phyloP scores from a whole-genome alignment of 2,888 invertebrate genomes.

The Dryadula phaetusa region DNA sequence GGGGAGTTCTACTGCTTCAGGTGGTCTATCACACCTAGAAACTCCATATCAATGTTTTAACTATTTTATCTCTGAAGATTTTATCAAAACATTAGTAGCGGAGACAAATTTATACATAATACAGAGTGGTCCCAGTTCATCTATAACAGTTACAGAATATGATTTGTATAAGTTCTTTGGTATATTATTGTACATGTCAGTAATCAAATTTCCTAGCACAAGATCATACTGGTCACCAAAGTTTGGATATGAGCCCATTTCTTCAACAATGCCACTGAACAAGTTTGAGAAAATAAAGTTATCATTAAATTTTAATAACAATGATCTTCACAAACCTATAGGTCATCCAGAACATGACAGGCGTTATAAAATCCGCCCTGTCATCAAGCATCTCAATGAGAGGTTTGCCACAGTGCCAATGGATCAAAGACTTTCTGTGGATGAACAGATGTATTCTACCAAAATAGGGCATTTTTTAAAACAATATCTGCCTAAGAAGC shows the following conservation, averaged over 20 bases:
- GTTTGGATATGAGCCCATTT: conserved; percentile 36
- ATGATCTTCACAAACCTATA: conserved; percentile 49
- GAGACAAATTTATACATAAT: conserved; percentile 44
- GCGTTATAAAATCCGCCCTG: conserved; percentile 49
- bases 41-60: conserved; percentile 51
- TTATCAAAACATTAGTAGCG: conserved; percentile 47
- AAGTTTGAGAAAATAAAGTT: conserved; percentile 47
- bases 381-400: conserved; percentile 51
- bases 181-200: conserved; percentile 37
- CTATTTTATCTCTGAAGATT: conserved; percentile 48
- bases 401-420: conserved; percentile 52
- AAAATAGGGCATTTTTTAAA: conserved; percentile 31
- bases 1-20: conserved; percentile 52
- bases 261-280: conserved; percentile 38
- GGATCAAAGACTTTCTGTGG: conserved; percentile 50
- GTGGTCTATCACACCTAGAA: conserved; percentile 46
- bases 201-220: conserved; percentile 33
- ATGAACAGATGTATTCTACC: conserved; percentile 47
- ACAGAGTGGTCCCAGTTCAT: conserved; percentile 38
- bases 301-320: conserved; percentile 51
- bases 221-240: conserved; percentile 41
- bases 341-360: conserved; percentile 50
- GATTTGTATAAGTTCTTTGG: conserved; percentile 36
- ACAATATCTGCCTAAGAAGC: conserved; percentile 30
- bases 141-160: conserved; percentile 39